Evolutionary conservation across 2,797 vertebrate genomes (phyloP).

Genomic region (Enteromius mattozi): DNA sequence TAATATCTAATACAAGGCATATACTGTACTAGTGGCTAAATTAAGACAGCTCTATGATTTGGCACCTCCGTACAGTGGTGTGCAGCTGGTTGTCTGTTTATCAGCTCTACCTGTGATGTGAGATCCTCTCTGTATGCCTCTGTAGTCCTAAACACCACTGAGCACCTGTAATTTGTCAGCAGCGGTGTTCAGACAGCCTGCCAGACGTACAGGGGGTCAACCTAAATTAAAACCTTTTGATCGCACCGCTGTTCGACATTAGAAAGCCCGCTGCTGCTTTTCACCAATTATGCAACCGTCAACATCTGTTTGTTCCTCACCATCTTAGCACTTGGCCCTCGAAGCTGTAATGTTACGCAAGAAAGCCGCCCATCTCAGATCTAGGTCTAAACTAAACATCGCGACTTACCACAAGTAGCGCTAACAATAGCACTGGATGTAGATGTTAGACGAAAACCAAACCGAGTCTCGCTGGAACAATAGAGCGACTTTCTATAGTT

Average conservation of each 20-base stretch:
- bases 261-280: conserved; percentile 60
- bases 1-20: neutral
- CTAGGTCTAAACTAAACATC: conserved; percentile 61
- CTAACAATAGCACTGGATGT: conserved; percentile 40
- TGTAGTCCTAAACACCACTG: conserved; percentile 52
- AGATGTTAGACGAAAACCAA: conserved; percentile 17
- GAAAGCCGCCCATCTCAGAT: conserved; percentile 59
- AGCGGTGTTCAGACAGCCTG: conserved; percentile 53
- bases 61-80: neutral
- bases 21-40: neutral
- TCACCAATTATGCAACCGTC: conserved; percentile 71
- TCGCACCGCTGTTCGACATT: conserved; percentile 64
- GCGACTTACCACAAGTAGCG: conserved; percentile 35
- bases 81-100: neutral
- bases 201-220: conserved; percentile 67
- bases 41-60: neutral
- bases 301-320: conserved; percentile 76
- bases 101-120: conserved; percentile 24
- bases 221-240: conserved; percentile 74
- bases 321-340: conserved; percentile 63
- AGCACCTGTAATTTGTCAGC: conserved; percentile 53
- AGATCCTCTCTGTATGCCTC: conserved; percentile 42
- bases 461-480: conserved; percentile 48
- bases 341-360: conserved; percentile 60
- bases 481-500: conserved; percentile 28